Base-by-base conservation (phyloP, 2,797 vertebrate species). In the Parambassis ranga region DNA sequence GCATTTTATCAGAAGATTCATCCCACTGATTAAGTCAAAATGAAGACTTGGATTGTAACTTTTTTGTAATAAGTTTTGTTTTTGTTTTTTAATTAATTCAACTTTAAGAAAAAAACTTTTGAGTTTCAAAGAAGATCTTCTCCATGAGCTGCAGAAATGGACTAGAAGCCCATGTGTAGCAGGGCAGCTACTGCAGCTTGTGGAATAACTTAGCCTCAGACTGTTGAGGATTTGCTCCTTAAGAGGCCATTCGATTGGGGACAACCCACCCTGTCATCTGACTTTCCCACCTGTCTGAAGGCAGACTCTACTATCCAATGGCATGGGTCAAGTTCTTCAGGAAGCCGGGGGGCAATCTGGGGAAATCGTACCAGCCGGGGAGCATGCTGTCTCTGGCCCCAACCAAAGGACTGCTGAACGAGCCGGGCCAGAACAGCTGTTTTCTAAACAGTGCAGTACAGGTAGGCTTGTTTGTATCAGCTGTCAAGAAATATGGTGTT, bases 371-470 rank as follows among this genome's bases (percentile, higher is more conserved):
- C 86, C 97, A 97, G 59, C 95, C 96, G 2, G 98, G 98, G 72
- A 98, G 97, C 71, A 93, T 98, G 90, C 83, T 99, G 35, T 99
- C 97, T 7, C 81, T 98, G 67, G 98, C 97, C n/a, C 97, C 97
- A 24, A 98, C 96, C 71, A 98, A 98, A 86, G 98, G 98, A 80
- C 90, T 99, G 10, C 80, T 98, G 57, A 99, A 99, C 39, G 97
- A 98, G 72, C 98, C 97, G 0, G 98, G 98, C 60, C 97, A 99
- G 83, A 99, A 99, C 91, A 98, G 95, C 90, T 99, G 98, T 90
- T 99, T 99, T 83, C 97, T 99, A 63, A 99, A 99, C 81, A 99
- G 97, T 50, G 98, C 98, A 18, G 95, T 99, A 59, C 98, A 99
- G 96, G 98, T 99, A 89, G 81, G 93, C 32, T 50, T 37, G 36